Conservation (phyloP, 2,888 invertebrate genomes). For the Schizaphis graminum region DNA sequence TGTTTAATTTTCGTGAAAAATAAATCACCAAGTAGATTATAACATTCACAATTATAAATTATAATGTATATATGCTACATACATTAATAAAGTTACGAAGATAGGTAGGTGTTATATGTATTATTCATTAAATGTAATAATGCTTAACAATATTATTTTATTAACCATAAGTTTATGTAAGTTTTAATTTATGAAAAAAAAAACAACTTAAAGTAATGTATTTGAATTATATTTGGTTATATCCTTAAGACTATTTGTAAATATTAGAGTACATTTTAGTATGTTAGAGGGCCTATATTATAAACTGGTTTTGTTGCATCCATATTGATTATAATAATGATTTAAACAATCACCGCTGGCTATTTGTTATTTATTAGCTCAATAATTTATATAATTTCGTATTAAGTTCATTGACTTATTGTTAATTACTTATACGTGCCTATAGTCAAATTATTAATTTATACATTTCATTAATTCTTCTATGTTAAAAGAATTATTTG, state of each 20-base stretch:
- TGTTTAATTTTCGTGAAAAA: no score
- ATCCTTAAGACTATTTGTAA: neutral
- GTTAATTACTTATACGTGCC: neutral
- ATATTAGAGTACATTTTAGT: neutral
- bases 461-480: neutral
- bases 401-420: neutral
- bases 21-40: no score
- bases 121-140: neutral
- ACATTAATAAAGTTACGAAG: neutral
- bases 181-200: neutral
- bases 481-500: neutral
- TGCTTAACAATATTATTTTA: neutral
- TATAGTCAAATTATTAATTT: neutral
- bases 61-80: neutral
- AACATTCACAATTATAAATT: no score
- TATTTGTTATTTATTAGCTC: conserved; percentile 10
- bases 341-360: conserved; percentile 9
- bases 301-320: conserved; percentile 33
- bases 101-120: neutral
- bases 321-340: neutral
- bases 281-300: neutral
- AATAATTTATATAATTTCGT: neutral
- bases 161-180: neutral
- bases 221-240: neutral
- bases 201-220: neutral